Conservation (phyloP, 2,113 vertebrate genomes). For the Carassius auratus region DNA sequence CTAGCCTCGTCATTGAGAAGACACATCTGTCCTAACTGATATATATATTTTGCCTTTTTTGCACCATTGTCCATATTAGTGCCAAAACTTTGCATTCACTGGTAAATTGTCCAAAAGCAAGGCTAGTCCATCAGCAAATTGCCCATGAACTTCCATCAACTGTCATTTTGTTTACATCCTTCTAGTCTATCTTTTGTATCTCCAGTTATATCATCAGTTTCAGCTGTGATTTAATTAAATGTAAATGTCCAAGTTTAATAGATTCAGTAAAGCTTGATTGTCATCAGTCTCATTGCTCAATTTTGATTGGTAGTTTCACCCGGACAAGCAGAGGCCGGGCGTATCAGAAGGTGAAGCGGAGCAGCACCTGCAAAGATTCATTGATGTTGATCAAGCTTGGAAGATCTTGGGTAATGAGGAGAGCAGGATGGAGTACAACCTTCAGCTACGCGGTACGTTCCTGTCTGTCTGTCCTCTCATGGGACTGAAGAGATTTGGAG, state of each 20-base stretch:
- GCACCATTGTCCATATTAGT: conserved; percentile 62
- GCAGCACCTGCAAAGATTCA: conserved; percentile 78
- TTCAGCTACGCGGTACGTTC: conserved; percentile 83
- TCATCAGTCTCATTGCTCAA: conserved; percentile 9
- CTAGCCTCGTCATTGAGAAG: conserved; percentile 4
- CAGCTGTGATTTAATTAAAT: neutral
- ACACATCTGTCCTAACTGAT: conserved; percentile 43
- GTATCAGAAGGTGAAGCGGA: conserved; percentile 72
- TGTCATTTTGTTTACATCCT: conserved; percentile 60
- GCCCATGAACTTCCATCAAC: conserved; percentile 75
- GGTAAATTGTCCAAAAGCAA: conserved; percentile 79
- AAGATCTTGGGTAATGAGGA: conserved; percentile 87
- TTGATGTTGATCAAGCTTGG: conserved; percentile 87
- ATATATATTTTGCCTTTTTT: conserved; percentile 27
- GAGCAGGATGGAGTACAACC: conserved; percentile 84
- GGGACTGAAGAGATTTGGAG: neutral
- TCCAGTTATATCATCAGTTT: neutral
- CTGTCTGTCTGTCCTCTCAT: neutral
- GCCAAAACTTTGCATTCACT: conserved; percentile 62
- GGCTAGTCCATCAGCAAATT: conserved; percentile 78
- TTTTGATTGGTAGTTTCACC: conserved; percentile 82
- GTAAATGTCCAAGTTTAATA: neutral
- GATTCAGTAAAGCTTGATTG: neutral
- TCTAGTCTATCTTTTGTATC: conserved; percentile 26
- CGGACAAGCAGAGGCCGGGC: conserved; percentile 83